These are phyloP conservation scores for Theodoxus fluviatilis DNA, from an alignment of 2,888 invertebrate genomes.

Conservation along the genomic window DNA sequence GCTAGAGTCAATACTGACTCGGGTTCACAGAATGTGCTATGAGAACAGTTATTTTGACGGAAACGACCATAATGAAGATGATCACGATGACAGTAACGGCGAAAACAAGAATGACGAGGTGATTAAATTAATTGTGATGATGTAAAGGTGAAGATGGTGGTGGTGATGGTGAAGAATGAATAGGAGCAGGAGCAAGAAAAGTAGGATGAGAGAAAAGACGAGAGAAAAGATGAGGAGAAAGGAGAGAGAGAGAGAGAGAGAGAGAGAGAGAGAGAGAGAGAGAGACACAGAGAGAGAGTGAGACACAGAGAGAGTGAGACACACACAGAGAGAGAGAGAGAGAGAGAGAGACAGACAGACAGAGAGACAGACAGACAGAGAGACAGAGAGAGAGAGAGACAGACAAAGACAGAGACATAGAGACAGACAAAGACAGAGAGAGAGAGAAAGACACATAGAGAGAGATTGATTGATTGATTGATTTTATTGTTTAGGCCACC, in stretches of 20 bases:
- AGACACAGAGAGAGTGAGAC: conserved; percentile 27
- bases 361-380: conserved; percentile 7
- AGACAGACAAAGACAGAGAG: conserved; percentile 21
- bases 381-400: conserved; percentile 28
- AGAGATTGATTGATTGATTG: too few relatives aligned
- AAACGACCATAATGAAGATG: too few relatives aligned
- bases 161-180: too few relatives aligned
- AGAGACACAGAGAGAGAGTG: conserved; percentile 26
- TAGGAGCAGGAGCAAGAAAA: too few relatives aligned
- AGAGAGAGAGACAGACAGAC: conserved; percentile 29
- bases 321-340: conserved; percentile 28
- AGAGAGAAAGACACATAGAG: conserved; percentile 1
- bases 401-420: conserved; percentile 6
- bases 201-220: background rate
- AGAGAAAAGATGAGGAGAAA: conserved; percentile 1
- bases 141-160: too few relatives aligned
- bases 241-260: conserved; percentile 29
- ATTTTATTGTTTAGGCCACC: too few relatives aligned
- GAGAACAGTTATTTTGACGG: too few relatives aligned
- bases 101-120: too few relatives aligned
- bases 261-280: conserved; percentile 19
- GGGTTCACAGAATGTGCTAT: too few relatives aligned
- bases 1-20: too few relatives aligned
- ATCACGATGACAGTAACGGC: too few relatives aligned
- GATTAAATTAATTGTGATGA: too few relatives aligned